A percentile compares a stretch with the other conserved stretches of the same genome.
These are phyloP conservation scores for Setophaga kirtlandii DNA, from an alignment of 2,113 vertebrate species.

Conservation along the genomic window DNA sequence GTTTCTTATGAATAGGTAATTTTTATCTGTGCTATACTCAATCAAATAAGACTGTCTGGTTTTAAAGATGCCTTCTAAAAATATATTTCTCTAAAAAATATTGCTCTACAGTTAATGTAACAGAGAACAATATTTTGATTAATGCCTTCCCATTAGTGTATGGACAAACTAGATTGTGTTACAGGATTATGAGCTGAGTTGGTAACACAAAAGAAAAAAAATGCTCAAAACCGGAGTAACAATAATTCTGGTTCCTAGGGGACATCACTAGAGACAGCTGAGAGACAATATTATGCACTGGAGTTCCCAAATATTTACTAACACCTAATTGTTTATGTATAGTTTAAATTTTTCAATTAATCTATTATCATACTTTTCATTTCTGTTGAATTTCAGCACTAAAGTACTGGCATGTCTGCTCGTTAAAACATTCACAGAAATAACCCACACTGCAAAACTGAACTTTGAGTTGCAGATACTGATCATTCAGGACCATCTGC, in stretches of 20 bases:
- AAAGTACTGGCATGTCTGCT: neutral
- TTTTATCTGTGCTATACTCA: conserved; percentile 63
- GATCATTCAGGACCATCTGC: neutral
- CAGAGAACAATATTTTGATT: conserved; percentile 7
- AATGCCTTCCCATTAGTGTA: conserved; percentile 29
- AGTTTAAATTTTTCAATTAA: neutral
- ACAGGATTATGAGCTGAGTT: neutral
- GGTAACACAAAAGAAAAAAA: neutral
- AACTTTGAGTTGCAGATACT: neutral
- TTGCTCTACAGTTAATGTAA: conserved; percentile 19
- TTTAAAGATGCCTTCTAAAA: conserved; percentile 50
- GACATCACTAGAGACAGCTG: neutral
- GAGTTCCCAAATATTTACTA: neutral
- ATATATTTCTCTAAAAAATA: neutral
- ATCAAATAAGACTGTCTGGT: conserved; percentile 50
- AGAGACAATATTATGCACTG: neutral
- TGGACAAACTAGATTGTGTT: conserved; percentile 19
- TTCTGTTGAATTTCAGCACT: neutral
- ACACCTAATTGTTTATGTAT: neutral
- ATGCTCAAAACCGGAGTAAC: neutral
- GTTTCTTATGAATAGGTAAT: conserved; percentile 58
- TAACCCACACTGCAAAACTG: neutral
- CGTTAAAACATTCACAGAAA: neutral
- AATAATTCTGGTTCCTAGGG: neutral
- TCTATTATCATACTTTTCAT: neutral